phyloP scores from a whole-genome alignment of 1,140 invertebrate species.

The Drosophila ficusphila region DNA sequence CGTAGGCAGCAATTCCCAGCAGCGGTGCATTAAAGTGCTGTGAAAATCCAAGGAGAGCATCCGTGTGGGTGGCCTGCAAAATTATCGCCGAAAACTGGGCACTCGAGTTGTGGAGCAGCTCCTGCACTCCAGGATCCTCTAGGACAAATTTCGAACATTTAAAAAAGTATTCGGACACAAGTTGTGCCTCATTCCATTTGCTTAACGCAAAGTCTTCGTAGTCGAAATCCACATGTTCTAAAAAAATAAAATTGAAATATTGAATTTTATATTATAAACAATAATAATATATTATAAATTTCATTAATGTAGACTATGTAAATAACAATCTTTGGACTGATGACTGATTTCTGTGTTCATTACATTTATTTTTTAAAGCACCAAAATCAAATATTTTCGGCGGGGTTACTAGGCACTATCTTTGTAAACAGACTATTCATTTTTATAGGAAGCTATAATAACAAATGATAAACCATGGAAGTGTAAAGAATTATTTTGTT shows the following conservation, averaged over 20 bases:
- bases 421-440: no score
- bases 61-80: slow-evolving; percentile 54
- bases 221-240: slow-evolving; percentile 14
- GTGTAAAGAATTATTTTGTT: no score
- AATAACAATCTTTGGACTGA: no score
- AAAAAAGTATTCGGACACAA: slow-evolving; percentile 22
- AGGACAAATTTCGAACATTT: slow-evolving; percentile 44
- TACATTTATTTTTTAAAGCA: no score
- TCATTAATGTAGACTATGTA: no score
- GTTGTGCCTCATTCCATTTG: slow-evolving; percentile 51
- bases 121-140: slow-evolving; percentile 44
- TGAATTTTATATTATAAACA: no score
- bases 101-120: slow-evolving; percentile 38
- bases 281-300: no score
- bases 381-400: no score
- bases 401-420: no score
- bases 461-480: no score
- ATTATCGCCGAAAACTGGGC: slow-evolving; percentile 64
- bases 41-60: slow-evolving; percentile 67
- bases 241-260: background rate
- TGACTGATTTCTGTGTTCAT: no score
- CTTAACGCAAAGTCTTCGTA: background rate
- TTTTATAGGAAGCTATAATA: no score
- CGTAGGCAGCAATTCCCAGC: slow-evolving; percentile 63
- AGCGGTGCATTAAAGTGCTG: slow-evolving; percentile 62